A percentile compares a stretch with the other conserved stretches of the same genome.
These are phyloP conservation scores for Apistogramma diplotaenia DNA, from an alignment of 2,113 vertebrate genomes.

Conservation along the genomic window DNA sequence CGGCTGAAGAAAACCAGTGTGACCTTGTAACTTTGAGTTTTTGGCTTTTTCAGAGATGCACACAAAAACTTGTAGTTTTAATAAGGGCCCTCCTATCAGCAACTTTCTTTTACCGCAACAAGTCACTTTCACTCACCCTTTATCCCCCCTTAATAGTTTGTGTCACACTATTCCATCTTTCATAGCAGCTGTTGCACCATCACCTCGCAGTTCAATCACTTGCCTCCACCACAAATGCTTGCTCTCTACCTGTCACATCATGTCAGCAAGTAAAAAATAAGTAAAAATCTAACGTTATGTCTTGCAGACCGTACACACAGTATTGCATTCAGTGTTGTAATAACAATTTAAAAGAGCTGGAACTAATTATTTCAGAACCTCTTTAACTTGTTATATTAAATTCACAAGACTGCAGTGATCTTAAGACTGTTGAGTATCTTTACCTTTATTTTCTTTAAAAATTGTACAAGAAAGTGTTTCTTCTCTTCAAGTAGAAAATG, in stretches of 20 bases:
- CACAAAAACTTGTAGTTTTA: no score
- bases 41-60: no score
- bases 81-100: no score
- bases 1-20: no score
- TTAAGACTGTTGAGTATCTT: slow-evolving; percentile 66
- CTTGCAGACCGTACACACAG: not conserved
- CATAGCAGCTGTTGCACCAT: not conserved
- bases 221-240: not conserved
- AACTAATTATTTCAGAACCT: slow-evolving; percentile 14
- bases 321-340: not conserved
- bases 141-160: not conserved
- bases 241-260: not conserved
- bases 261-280: not conserved
- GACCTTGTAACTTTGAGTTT: no score
- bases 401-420: slow-evolving; percentile 21
- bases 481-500: slow-evolving; percentile 63
- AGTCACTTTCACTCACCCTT: not conserved
- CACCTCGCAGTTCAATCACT: not conserved
- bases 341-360: slow-evolving; percentile 37
- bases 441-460: slow-evolving; percentile 24
- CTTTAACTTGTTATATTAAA: not conserved
- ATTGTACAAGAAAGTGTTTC: slow-evolving; percentile 28
- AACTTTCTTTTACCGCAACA: not conserved
- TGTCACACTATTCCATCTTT: not conserved
- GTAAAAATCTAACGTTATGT: not conserved